Percentiles rank a stretch among this genome's conserved stretches.
phyloP scores from a whole-genome alignment of 2,797 vertebrate species.

The Tapirus indicus region DNA sequence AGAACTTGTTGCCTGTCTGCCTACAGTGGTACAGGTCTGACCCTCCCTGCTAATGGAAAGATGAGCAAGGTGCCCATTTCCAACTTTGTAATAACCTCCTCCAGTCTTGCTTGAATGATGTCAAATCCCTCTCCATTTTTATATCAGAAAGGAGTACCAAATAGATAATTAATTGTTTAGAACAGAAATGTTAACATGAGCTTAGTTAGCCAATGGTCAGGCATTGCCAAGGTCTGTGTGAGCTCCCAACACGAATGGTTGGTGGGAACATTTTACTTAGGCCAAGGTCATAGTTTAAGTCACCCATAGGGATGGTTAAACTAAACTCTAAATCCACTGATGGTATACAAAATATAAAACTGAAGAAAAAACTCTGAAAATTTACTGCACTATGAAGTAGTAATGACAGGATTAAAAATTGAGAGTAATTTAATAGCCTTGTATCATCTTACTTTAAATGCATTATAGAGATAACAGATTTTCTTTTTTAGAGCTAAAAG shows the following conservation, averaged over 20 bases:
- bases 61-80: background rate
- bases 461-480: background rate
- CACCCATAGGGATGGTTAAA: background rate
- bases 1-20: background rate
- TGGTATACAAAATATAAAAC: background rate
- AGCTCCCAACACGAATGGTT: rapidly evolving
- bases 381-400: background rate
- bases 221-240: background rate
- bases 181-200: background rate
- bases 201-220: background rate
- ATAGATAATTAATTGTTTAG: background rate
- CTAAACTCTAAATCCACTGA: background rate
- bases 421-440: background rate
- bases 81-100: background rate
- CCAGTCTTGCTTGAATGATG: background rate
- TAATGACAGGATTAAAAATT: background rate
- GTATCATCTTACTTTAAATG: constrained; percentile 19
- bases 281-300: background rate
- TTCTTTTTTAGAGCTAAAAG: background rate
- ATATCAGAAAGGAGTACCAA: constrained; percentile 17
- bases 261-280: background rate
- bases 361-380: background rate
- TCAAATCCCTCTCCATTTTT: constrained; percentile 23
- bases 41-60: background rate
- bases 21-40: background rate